Evolutionary conservation across 1,140 invertebrate species (phyloP), one percentile per base, ranked within the genome.

Genomic region (Rhyacophila brunnea): DNA sequence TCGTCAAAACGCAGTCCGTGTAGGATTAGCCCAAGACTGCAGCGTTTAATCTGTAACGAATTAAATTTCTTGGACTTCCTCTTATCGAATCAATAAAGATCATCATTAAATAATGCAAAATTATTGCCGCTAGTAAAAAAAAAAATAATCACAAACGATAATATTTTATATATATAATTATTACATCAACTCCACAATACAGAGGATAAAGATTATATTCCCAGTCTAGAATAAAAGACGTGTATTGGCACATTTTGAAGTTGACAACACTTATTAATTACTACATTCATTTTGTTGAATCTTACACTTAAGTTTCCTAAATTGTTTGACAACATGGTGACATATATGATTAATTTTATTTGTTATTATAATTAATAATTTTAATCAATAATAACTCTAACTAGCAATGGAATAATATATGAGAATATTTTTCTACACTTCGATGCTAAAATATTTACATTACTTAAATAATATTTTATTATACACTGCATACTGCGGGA

Each of bases 311-410:
- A 43, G 6, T 43, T n/a, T 18, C 13, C 40, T 43, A 43, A n/a
- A 55, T 57, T 57, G 54, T 57, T 57, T 43, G 42, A 57, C 54
- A 57, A 57, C 38, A 57, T 28, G 34, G 45, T 50, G 55, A 58
- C 55, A 44, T 38, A 50, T 11, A 18, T 44, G 20, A 43, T 13
- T 40, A 50, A 38, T 50, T 55, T 52, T 42, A 40, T 40, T 40
- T 6, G 3, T 13, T 6, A 6, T 52, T 52, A 17, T 42, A 20
- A 52, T 42, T 43, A 52, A 28, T 34, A 28, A 5, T 5, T 28
- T 28, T 28, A 28, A 5, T 28, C 3, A 28, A 45, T 45, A 46
- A 45, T 55, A 55, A 45, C 11, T 42, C 23, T 55, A 55, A 36
- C 51, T 53, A 53, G 42, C 43, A 17, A 46, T 46, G 43, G 43